These are phyloP conservation scores for Cryptosula pallasiana DNA, from an alignment of 2,888 invertebrate species.

Conservation along the genomic window DNA sequence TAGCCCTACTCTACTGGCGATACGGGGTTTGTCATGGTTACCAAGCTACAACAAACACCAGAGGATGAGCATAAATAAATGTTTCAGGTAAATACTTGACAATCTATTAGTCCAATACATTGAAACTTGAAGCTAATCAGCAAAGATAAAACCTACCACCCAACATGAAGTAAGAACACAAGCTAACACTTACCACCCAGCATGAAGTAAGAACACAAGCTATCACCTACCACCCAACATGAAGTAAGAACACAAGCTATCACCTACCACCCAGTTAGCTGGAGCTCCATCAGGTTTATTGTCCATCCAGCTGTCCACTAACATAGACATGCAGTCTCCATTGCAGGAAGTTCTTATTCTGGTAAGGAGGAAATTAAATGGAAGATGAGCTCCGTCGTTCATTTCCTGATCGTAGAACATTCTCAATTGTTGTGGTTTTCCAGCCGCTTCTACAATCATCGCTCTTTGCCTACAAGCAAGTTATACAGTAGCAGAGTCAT, in stretches of 20 bases:
- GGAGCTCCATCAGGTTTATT: constrained; percentile 35
- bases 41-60: constrained; percentile 35
- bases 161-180: no score
- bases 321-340: constrained; percentile 34
- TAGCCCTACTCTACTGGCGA: constrained; percentile 60
- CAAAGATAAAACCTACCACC: no score
- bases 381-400: constrained; percentile 36
- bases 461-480: neutral
- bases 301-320: constrained; percentile 37
- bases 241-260: no score
- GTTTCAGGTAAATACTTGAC: no score
- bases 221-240: constrained; percentile 43
- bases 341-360: constrained; percentile 31
- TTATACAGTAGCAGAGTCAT: no score
- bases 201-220: no score
- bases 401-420: constrained; percentile 26
- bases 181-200: no score
- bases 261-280: constrained; percentile 50
- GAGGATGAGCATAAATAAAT: no score
- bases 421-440: constrained; percentile 27
- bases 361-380: constrained; percentile 37
- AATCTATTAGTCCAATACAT: no score
- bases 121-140: no score
- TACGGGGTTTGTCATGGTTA: constrained; percentile 41
- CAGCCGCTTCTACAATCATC: neutral